A percentile compares a stretch with the other conserved stretches of the same genome.
These are phyloP conservation scores for Netelia melanura DNA, from an alignment of 2,888 invertebrate genomes.

Conservation along the genomic window DNA sequence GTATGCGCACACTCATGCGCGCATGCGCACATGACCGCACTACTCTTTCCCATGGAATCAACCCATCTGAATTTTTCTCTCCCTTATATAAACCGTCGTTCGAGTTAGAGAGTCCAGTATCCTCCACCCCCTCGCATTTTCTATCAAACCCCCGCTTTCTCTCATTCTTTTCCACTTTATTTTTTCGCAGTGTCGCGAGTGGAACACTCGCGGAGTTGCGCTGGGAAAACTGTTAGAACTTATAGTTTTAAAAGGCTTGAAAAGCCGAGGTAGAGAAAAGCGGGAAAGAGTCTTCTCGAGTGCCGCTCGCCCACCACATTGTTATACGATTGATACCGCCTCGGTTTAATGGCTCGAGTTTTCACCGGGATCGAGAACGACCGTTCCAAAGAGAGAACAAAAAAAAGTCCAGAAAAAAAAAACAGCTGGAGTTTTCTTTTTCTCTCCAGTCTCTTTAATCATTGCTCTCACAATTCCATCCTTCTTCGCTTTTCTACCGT, in stretches of 20 bases:
- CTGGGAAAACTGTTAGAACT: constrained; percentile 40
- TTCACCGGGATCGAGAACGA: constrained; percentile 35
- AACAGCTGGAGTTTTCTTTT: neutral
- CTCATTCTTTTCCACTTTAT: neutral
- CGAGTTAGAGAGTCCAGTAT: neutral
- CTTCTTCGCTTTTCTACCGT: neutral
- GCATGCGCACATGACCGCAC: neutral
- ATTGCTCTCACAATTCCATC: constrained; percentile 9
- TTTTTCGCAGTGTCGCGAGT: constrained; percentile 34
- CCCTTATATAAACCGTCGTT: neutral
- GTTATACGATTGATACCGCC: constrained; percentile 67
- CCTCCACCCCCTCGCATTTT: neutral
- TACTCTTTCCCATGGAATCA: constrained; percentile 8
- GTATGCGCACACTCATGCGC: neutral
- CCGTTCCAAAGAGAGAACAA: neutral
- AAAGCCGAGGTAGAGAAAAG: neutral
- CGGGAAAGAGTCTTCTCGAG: constrained; percentile 45
- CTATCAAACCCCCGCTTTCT: constrained; percentile 3
- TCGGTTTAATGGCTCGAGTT: constrained; percentile 66
- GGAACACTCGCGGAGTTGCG: constrained; percentile 40
- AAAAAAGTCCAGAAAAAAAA: neutral
- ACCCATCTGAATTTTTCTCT: constrained; percentile 20
- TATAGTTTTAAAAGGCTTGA: constrained; percentile 64
- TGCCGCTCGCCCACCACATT: constrained; percentile 56
- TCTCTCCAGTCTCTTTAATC: constrained; percentile 41